phyloP scores from a whole-genome alignment of 1,140 invertebrate species.

The Cheumatopsyche charites region DNA sequence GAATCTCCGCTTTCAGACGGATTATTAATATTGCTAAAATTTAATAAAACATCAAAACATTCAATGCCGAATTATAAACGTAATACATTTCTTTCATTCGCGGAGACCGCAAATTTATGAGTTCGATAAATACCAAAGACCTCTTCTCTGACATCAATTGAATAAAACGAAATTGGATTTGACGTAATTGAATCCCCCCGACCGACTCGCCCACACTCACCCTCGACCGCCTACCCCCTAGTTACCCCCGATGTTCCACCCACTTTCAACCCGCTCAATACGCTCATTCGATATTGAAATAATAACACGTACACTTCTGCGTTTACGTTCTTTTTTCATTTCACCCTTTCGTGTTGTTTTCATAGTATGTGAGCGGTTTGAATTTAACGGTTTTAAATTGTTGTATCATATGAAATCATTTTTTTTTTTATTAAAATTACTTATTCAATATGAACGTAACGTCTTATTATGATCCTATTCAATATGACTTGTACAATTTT shows the following conservation, averaged over 20 bases:
- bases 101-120: not conserved
- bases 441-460: no score
- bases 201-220: not conserved
- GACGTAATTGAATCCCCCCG: conserved; percentile 15
- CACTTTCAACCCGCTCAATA: not conserved
- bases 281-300: not conserved
- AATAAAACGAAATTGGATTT: conserved; percentile 24
- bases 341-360: no score
- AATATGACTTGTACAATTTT: no score
- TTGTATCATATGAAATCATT: no score
- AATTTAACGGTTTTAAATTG: no score
- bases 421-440: no score
- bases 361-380: no score
- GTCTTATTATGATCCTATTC: no score
- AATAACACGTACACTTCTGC: not conserved
- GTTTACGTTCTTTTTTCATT: not conserved
- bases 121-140: not conserved
- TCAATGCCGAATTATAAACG: not conserved
- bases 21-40: not conserved
- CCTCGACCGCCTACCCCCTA: not conserved
- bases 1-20: not conserved
- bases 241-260: not conserved
- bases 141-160: conserved; percentile 25
- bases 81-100: conserved; percentile 3
- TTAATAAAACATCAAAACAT: not conserved